Evolutionary conservation across 2,113 vertebrate species (phyloP), one percentile per base, ranked within the genome.

Genomic region (Tychaedon coryphoeus): DNA sequence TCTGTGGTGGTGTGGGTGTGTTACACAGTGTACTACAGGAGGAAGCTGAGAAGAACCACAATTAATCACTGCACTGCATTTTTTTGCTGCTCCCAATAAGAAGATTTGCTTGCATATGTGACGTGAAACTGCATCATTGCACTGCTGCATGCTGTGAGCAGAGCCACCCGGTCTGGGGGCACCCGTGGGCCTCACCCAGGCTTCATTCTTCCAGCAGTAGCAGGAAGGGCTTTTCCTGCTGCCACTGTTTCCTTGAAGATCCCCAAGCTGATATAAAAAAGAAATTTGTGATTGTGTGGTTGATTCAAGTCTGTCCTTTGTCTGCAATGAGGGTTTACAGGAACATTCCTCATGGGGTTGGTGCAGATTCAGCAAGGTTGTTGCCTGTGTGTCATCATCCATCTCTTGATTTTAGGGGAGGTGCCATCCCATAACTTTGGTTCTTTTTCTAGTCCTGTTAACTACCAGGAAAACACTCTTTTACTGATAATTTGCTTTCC

Each of bases 281-380:
- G 11, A 56, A 29, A 64, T 45, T 10, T 38, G 25, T 16, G 31
- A 6, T 47, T 11, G 40, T 33, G 3, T 51, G 34, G 34, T 66
- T 62, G 43, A 2, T 80, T 62, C n/a, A 45, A 10, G 23, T 69
- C 31, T 5, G 0, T n/a, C 53, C 53, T 94, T 85, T 82, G 71
- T 81, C 43, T 71, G 66, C 33, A 14, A 3, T 4, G 64, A 16
- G 54, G 33, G 20, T 61, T 82, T 66, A 15, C 34, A 43, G 4
- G 66, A 33, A 18, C 28, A 19, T 51, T 77, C 7, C 43, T 42
- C 6, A 1, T 26, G 14, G 61, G 20, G 10, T 34, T 58, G 53
- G 53, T 67, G 1, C 43, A 51, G 28, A 42, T 69, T 36, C 31
- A 45, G 45, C 0, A 0, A 29, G 25, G 14, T 29, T 74, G 26